Percentiles rank a stretch among this genome's conserved stretches.
Evolutionary conservation across 2,797 vertebrate genomes (phyloP).

Genomic region (Poeciliopsis infans): DNA sequence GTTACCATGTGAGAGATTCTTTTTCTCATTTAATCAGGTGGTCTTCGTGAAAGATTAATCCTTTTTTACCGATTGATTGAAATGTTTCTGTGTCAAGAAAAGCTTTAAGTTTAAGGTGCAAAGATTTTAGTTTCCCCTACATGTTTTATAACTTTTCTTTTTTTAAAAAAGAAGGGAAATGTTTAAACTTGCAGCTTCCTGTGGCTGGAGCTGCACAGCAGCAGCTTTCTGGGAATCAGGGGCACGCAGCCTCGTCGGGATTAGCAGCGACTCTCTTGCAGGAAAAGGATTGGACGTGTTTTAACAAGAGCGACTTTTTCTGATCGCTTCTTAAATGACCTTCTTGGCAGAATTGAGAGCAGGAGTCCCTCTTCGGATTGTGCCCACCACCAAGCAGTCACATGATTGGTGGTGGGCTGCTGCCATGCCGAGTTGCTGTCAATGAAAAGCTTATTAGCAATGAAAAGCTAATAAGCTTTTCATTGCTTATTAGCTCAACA

Average conservation of each 20-base stretch:
- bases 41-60: background rate
- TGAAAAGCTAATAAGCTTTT: too few species aligned
- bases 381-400: slow-evolving; percentile 38
- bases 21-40: background rate
- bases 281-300: slow-evolving; percentile 59
- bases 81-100: background rate
- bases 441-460: too few species aligned
- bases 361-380: slow-evolving; percentile 17
- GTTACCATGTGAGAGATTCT: background rate
- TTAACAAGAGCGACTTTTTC: slow-evolving; percentile 57
- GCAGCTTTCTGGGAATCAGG: slow-evolving; percentile 54
- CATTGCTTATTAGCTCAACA: slow-evolving; percentile 55
- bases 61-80: background rate
- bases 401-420: slow-evolving; percentile 45
- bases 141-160: background rate
- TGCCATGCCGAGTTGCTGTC: slow-evolving; percentile 67
- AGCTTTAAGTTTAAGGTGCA: background rate
- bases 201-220: slow-evolving; percentile 36
- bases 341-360: slow-evolving; percentile 28
- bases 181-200: slow-evolving; percentile 12
- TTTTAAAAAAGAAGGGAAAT: background rate
- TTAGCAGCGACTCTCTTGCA: slow-evolving; percentile 55
- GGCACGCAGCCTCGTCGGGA: slow-evolving; percentile 50
- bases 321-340: slow-evolving; percentile 45
- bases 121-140: slow-evolving; percentile 5